Conservation (phyloP, 1,140 invertebrate genomes). For the Acyrthosiphon pisum region DNA sequence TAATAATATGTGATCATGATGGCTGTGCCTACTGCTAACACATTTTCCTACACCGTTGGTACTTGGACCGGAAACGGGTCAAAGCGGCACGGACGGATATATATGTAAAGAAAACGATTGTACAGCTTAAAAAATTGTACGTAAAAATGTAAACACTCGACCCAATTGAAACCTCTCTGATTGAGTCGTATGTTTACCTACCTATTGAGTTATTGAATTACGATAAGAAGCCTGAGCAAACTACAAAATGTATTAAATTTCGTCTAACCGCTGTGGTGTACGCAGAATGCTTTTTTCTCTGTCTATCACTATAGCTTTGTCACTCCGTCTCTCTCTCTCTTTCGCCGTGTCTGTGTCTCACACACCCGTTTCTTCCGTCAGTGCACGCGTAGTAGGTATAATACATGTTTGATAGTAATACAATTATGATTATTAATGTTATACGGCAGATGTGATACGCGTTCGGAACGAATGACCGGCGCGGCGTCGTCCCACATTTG, state of each 20-base stretch:
- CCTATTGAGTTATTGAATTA: constrained; percentile 50
- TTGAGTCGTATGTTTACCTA: constrained; percentile 47
- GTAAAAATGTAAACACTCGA: constrained; percentile 15
- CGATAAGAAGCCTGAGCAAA: constrained; percentile 47
- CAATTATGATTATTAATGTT: constrained; percentile 15
- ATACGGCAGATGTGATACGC: neutral
- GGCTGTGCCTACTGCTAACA: neutral
- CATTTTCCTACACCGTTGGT: neutral
- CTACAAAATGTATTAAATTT: constrained; percentile 53
- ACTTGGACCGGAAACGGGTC: neutral
- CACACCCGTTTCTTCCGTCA: neutral
- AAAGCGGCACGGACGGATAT: neutral
- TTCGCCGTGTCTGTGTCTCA: neutral
- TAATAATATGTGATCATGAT: neutral
- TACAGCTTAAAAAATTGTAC: neutral
- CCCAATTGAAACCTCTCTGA: constrained; percentile 47
- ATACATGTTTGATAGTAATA: neutral
- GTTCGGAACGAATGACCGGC: neutral
- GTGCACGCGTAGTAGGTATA: neutral
- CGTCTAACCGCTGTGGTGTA: constrained; percentile 15
- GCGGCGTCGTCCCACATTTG: neutral
- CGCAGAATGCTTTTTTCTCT: neutral
- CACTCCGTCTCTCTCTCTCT: too few species aligned
- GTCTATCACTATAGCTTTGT: neutral
- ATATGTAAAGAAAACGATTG: neutral